A percentile compares a stretch with the other conserved stretches of the same genome.
phyloP scores from a whole-genome alignment of 92 coral and sea anemone genomes.

The Zoanthus gigantus region DNA sequence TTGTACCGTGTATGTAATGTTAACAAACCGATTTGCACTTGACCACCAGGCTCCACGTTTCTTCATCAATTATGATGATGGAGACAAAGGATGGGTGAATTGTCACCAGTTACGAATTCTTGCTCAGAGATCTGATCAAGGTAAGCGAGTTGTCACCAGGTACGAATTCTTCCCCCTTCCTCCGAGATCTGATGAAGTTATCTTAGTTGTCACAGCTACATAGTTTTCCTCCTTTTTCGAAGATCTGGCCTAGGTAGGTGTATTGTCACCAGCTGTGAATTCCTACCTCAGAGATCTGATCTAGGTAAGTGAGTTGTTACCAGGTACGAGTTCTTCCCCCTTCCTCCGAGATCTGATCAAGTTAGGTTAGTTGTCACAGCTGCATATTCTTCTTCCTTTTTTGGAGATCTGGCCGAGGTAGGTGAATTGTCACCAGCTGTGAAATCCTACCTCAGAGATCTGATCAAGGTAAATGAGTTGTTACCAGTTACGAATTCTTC shows the following conservation, averaged over 20 bases:
- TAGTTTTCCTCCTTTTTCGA: too few relatives aligned
- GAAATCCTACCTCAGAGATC: background rate
- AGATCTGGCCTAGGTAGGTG: too few relatives aligned
- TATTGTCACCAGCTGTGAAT: background rate
- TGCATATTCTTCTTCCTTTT: conserved; percentile 27
- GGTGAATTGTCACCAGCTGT: background rate
- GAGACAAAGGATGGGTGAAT: conserved; percentile 71
- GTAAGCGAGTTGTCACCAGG: conserved; percentile 24
- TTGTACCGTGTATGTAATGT: background rate
- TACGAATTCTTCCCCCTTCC: conserved; percentile 45
- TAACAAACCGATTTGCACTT: background rate
- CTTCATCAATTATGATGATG: conserved; percentile 68
- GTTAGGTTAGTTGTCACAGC: conserved; percentile 10
- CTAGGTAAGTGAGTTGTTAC: background rate
- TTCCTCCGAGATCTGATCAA: background rate
- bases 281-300: background rate
- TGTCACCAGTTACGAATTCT: conserved; percentile 62
- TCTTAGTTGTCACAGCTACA: too few relatives aligned
- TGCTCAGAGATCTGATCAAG: conserved; percentile 61
- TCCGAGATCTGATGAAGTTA: conserved; percentile 43
- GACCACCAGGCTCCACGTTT: conserved; percentile 31
- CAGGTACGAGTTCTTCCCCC: too few relatives aligned
- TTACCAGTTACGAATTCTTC: background rate
- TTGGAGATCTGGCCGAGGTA: background rate
- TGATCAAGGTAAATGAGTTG: background rate